Evolutionary conservation across 2,888 invertebrate species (phyloP).

Genomic region (Theristus sp.): DNA sequence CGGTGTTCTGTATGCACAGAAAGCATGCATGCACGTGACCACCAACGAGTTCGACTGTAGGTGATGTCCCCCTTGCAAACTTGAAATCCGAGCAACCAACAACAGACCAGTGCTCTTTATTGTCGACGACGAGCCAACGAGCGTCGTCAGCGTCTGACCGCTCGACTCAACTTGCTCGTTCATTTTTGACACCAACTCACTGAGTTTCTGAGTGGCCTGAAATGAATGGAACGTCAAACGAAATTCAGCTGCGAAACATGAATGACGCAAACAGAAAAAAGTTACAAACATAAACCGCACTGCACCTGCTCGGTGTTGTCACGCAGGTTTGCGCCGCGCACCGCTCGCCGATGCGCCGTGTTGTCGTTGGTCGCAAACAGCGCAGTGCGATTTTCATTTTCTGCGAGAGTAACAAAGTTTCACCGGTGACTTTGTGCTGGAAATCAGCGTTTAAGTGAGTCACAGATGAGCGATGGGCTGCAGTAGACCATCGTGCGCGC

Average conservation of each 20-base stretch:
- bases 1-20: too few relatives aligned
- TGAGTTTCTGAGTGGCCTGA: background rate
- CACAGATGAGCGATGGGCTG: too few relatives aligned
- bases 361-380: background rate
- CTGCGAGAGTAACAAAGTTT: too few relatives aligned
- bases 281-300: too few relatives aligned
- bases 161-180: constrained; percentile 39
- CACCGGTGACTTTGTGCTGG: too few relatives aligned
- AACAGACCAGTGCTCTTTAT: background rate
- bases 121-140: constrained; percentile 38
- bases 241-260: too few relatives aligned
- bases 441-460: too few relatives aligned
- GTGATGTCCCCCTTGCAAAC: constrained; percentile 57
- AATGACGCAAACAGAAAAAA: too few relatives aligned
- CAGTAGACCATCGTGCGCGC: too few relatives aligned
- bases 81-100: too few relatives aligned
- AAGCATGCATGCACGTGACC: too few relatives aligned
- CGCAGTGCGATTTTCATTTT: background rate
- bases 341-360: background rate
- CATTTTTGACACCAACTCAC: background rate
- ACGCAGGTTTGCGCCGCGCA: background rate
- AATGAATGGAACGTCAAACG: background rate
- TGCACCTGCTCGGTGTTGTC: background rate
- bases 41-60: too few relatives aligned
- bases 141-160: constrained; percentile 57